phyloP scores from a whole-genome alignment of 2,888 invertebrate genomes.

The Ectropis crepuscularia region DNA sequence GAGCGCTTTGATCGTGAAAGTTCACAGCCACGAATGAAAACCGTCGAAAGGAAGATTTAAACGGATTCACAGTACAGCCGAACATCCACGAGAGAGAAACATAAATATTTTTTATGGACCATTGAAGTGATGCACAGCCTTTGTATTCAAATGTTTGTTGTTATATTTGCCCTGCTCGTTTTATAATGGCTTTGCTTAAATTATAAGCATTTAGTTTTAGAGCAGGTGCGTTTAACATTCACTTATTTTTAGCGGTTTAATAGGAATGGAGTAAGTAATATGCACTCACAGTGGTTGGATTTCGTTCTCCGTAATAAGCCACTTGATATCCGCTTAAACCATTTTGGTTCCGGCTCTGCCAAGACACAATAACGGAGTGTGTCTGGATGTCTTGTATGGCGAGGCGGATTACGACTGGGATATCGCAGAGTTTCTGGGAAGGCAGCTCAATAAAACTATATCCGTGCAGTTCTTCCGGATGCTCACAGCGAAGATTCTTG shows the following conservation, averaged over 20 bases:
- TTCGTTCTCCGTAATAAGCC: constrained; percentile 89
- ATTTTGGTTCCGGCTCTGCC: constrained; percentile 95
- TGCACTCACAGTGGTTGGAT: constrained; percentile 81
- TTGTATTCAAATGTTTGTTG: constrained; percentile 83
- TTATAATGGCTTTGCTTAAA: constrained; percentile 59
- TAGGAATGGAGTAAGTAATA: constrained; percentile 36
- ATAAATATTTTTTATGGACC: constrained; percentile 84
- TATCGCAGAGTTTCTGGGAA: constrained; percentile 93
- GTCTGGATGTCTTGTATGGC: constrained; percentile 95
- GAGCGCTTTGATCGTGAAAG: constrained; percentile 47
- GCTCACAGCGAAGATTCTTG: constrained; percentile 90
- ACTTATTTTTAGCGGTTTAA: constrained; percentile 22
- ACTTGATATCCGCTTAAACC: constrained; percentile 94
- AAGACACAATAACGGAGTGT: constrained; percentile 93
- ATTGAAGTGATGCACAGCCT: constrained; percentile 83
- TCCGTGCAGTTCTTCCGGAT: constrained; percentile 92
- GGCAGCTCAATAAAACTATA: constrained; percentile 90
- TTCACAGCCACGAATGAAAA: constrained; percentile 54
- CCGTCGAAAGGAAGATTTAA: constrained; percentile 73
- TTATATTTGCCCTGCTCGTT: constrained; percentile 69
- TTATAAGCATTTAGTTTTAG: constrained; percentile 54
- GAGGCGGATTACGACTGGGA: constrained; percentile 92
- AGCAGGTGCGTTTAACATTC: constrained; percentile 47
- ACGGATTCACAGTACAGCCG: constrained; percentile 70
- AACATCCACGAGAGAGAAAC: constrained; percentile 75